These are phyloP conservation scores for Drosophila busckii DNA, from an alignment of 1,140 invertebrate genomes.

Conservation along the genomic window DNA sequence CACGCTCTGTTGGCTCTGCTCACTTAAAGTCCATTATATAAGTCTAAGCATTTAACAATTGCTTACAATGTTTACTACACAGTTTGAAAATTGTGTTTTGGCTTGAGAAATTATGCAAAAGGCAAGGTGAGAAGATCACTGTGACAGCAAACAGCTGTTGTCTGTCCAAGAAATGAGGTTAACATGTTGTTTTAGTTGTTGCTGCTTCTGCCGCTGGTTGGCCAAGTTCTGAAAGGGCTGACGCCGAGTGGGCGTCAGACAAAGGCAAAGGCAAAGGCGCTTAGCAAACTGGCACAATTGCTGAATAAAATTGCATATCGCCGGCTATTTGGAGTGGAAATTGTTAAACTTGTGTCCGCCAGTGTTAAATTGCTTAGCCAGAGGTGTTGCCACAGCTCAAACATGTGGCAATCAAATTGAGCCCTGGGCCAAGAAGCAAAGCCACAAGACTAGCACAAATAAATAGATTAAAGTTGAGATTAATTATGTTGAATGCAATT, in stretches of 20 bases:
- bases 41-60: slow-evolving; percentile 19
- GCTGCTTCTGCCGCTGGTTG: slow-evolving; percentile 18
- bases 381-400: slow-evolving; percentile 5
- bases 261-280: slow-evolving; percentile 32
- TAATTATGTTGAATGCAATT: too few species aligned
- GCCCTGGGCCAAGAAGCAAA: too few species aligned
- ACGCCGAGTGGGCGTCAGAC: slow-evolving; percentile 28
- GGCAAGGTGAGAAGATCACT: slow-evolving; percentile 51
- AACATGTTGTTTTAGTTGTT: slow-evolving; percentile 46
- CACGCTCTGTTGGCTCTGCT: slow-evolving; percentile 46
- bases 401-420: slow-evolving; percentile 12
- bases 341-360: slow-evolving; percentile 20
- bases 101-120: slow-evolving; percentile 34
- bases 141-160: slow-evolving; percentile 68
- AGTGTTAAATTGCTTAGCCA: slow-evolving; percentile 23
- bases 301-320: not conserved
- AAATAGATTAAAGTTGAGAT: too few species aligned
- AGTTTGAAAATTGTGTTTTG: slow-evolving; percentile 7
- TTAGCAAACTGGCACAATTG: slow-evolving; percentile 23
- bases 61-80: slow-evolving; percentile 22
- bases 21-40: slow-evolving; percentile 28
- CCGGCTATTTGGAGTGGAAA: slow-evolving; percentile 2
- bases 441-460: too few species aligned
- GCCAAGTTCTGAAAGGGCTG: slow-evolving; percentile 33
- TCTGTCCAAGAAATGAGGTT: slow-evolving; percentile 56